Evolutionary conservation across 1,140 invertebrate genomes (phyloP).

Genomic region (Trichomalopsis sarcophagae): DNA sequence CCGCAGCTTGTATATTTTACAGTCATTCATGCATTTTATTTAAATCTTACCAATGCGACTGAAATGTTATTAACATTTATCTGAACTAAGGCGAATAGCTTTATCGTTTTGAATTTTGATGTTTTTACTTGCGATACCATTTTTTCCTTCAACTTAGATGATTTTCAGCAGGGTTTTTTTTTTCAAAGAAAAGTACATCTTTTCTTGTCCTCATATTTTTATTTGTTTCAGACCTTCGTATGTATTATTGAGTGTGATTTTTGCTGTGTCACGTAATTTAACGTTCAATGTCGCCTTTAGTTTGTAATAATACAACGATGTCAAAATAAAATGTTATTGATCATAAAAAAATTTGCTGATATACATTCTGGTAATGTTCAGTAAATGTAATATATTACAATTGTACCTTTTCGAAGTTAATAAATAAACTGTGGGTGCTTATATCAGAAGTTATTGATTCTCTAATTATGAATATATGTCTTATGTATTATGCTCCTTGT

Average conservation of each 20-base stretch:
- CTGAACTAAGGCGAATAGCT: not conserved
- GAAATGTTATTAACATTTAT: not conserved
- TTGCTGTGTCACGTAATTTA: constrained; percentile 12
- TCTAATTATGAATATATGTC: not conserved
- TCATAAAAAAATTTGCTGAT: constrained; percentile 11
- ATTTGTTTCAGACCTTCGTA: constrained; percentile 20
- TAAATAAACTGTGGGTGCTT: constrained; percentile 41
- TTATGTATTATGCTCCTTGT: not conserved
- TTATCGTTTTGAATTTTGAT: not conserved
- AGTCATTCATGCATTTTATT: not conserved
- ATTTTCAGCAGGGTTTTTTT: not conserved
- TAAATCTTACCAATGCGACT: not conserved
- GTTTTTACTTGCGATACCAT: not conserved
- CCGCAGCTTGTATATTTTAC: not conserved
- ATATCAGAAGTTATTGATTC: constrained; percentile 26
- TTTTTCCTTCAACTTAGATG: not conserved
- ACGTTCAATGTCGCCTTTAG: constrained; percentile 1
- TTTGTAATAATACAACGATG: constrained; percentile 31
- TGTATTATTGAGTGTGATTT: constrained; percentile 25
- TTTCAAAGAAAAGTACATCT: not conserved
- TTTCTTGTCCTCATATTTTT: constrained; percentile 8
- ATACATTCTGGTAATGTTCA: constrained; percentile 47
- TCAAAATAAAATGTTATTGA: constrained; percentile 8
- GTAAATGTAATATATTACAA: constrained; percentile 36
- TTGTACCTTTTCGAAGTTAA: constrained; percentile 41